phyloP scores from a whole-genome alignment of 2,113 vertebrate genomes.

The Carassius auratus region DNA sequence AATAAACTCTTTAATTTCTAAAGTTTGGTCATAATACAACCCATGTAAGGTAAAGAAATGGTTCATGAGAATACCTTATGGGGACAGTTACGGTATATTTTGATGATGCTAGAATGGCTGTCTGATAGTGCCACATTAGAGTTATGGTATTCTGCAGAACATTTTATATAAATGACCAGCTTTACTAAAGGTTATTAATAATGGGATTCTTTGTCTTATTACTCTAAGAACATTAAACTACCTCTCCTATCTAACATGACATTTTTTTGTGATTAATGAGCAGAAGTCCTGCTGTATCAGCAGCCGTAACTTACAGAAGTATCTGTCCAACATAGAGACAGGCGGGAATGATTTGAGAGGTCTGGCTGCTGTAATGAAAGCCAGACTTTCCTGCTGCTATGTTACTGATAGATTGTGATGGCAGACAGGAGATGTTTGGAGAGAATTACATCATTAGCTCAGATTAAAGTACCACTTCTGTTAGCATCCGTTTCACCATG shows the following conservation, averaged over 20 bases:
- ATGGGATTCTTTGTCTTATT: constrained; percentile 24
- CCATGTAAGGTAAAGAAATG: too few species aligned
- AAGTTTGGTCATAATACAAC: too few species aligned
- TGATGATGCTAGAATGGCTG: not conserved
- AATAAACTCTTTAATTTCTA: too few species aligned
- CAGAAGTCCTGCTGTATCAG: not conserved
- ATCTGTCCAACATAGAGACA: not conserved
- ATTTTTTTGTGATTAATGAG: not conserved
- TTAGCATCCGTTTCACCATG: not conserved
- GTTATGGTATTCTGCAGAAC: constrained; percentile 8
- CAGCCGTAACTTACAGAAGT: not conserved
- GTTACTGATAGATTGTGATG: not conserved
- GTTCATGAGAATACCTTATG: not conserved
- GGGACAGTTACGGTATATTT: not conserved
- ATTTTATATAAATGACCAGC: not conserved
- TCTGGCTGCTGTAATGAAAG: constrained; percentile 14
- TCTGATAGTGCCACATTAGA: not conserved
- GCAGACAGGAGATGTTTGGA: constrained; percentile 25
- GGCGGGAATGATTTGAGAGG: not conserved
- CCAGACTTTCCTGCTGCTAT: constrained; percentile 7
- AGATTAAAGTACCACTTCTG: not conserved
- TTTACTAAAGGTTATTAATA: constrained; percentile 23
- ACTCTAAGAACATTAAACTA: constrained; percentile 35
- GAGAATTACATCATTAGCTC: not conserved
- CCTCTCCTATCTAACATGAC: not conserved